A percentile compares a stretch with the other conserved stretches of the same genome.
phyloP scores from a whole-genome alignment of 2,113 vertebrate species.

The Girardinichthys multiradiatus region DNA sequence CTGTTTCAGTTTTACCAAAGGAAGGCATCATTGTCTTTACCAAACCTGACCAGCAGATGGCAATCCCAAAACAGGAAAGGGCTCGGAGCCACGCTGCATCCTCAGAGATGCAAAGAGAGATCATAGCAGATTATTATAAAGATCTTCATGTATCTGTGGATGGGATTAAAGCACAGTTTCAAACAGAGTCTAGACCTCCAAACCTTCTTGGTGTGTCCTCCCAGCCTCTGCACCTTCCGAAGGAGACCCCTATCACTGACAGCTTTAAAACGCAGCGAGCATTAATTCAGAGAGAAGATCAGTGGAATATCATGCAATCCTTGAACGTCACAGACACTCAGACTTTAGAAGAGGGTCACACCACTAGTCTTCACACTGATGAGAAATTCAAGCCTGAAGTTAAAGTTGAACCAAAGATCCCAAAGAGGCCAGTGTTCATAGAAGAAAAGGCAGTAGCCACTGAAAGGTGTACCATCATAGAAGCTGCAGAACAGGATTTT shows the following conservation, averaged over 20 bases:
- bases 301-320: conserved; percentile 74
- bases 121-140: conserved; percentile 70
- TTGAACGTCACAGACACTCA: conserved; percentile 71
- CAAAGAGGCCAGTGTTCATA: conserved; percentile 68
- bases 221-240: conserved; percentile 69
- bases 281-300: conserved; percentile 78
- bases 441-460: conserved; percentile 72
- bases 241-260: conserved; percentile 72
- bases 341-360: conserved; percentile 71
- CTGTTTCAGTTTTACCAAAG: conserved; percentile 70
- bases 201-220: conserved; percentile 68
- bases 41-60: conserved; percentile 67
- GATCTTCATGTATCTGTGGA: conserved; percentile 62
- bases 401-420: conserved; percentile 75
- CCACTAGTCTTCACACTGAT: conserved; percentile 62
- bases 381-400: conserved; percentile 59
- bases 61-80: conserved; percentile 75
- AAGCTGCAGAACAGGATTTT: conserved; percentile 80
- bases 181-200: conserved; percentile 56
- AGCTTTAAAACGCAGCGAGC: conserved; percentile 69
- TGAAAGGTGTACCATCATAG: conserved; percentile 76
- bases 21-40: conserved; percentile 73
- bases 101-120: conserved; percentile 69
- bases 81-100: conserved; percentile 55
- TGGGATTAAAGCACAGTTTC: conserved; percentile 42